Conservation (phyloP, 1,140 invertebrate species). For the Octopus sinensis region DNA sequence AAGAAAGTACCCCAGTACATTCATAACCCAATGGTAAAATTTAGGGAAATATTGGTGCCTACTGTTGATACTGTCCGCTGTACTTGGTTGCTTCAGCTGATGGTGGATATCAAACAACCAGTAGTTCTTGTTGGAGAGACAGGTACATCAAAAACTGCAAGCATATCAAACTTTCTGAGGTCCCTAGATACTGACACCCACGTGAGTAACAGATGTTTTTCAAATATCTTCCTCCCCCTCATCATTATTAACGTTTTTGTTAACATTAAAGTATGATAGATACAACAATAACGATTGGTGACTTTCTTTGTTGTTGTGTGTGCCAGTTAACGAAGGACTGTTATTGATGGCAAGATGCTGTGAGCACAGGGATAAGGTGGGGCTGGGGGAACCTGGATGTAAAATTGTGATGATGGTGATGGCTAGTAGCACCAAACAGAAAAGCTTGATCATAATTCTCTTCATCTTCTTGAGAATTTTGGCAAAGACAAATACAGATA, state of each 20-base stretch:
- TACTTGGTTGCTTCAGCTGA: constrained; percentile 73
- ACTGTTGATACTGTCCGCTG: constrained; percentile 80
- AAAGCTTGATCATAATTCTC: no score
- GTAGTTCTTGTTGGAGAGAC: constrained; percentile 83
- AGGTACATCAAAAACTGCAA: constrained; percentile 86
- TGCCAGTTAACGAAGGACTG: no score
- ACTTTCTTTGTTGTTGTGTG: no score
- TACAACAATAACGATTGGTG: no score
- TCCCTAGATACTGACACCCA: constrained; percentile 67
- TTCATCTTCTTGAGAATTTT: no score
- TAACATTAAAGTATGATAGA: background rate
- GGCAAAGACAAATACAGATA: no score
- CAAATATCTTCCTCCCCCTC: background rate
- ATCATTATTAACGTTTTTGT: background rate
- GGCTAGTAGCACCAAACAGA: no score
- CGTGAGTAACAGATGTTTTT: constrained; percentile 61
- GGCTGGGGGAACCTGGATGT: no score
- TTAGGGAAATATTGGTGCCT: constrained; percentile 81
- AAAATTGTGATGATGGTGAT: no score
- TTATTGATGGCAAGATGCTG: no score
- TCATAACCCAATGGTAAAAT: constrained; percentile 70
- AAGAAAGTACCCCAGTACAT: constrained; percentile 72
- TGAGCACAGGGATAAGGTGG: no score
- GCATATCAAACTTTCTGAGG: constrained; percentile 76
- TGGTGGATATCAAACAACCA: constrained; percentile 75